Evolutionary conservation across 2,113 vertebrate genomes (phyloP), one percentile per base, ranked within the genome.

Genomic region (Lophius piscatorius): DNA sequence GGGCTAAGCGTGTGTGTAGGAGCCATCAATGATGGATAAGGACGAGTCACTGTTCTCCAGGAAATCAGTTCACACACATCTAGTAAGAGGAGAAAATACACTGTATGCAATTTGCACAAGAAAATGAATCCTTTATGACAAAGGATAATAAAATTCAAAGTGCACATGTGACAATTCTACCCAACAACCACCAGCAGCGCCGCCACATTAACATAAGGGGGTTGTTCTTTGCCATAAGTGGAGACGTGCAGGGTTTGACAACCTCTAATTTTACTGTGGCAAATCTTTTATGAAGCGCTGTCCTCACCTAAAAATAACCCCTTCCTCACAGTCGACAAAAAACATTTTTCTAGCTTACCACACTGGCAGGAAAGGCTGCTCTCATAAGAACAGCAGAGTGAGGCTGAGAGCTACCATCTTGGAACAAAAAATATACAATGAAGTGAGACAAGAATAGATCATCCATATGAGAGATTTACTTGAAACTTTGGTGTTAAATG

Each of bases 201-300:
- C 40, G 90, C 81, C 89, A 91, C 87, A 91, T 91, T 91, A 91
- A 76, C 89, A 91, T 92, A 91, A 84, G 76, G 70, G 74, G 79
- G 82, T 70, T 48, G 83, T 57, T 64, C 82, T 42, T 61, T 77
- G 76, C 73, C 64, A 82, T 91, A 82, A 78, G 48, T 52, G 51
- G 61, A 84, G 83, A 84, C 71, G 22, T 62, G 69, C 59, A 21
- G 66, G 78, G 84, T 87, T 88, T 89, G 87, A 90, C 86, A 90
- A 86, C 86, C 84, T 70, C 81, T 84, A 85, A 87, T 90, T 89
- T 89, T 65, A 60, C 58, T 33, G 46, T 14, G 6, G 61, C 57
- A 67, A 83, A 35, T 73, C 72, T 66, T 65, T 83, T 72, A 67
- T 81, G 74, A 74, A 82, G 67, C 55, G 31, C 58, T 55, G 54